Evolutionary conservation across 2,113 vertebrate genomes (phyloP), one percentile per base, ranked within the genome.

Genomic region (Rhinogobius similis): DNA sequence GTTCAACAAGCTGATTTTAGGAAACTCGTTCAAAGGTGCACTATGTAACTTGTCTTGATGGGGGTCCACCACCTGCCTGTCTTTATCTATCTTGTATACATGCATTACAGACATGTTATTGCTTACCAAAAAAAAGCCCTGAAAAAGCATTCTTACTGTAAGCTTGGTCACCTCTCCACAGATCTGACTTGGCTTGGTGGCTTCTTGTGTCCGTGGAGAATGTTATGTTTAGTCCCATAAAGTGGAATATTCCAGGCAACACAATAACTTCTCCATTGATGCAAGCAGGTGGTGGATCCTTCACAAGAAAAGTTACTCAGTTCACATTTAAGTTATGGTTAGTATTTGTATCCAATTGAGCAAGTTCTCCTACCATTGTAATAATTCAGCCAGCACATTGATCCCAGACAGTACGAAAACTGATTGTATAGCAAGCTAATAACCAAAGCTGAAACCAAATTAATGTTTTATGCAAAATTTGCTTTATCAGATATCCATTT

Each of bases 401-500:
- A 48, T 48, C 18, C 18, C 39, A 41, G 39, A 12, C 46, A 10
- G n/a, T 50, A n/a, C 20, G 21, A 50, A 50, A 21, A 50, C 23
- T 4, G 13, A 26, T 5, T 24, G 13, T 24, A 24, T 13, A 10
- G 48, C 6, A 52, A 21, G n/a, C 20, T 26, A 24, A 56, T 26
- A 27, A 5, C 53, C 53, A 26, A 58, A 58, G 55, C 26, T 58
- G 55, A 61, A 69, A 41, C 68, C 70, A 73, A 50, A n/a, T 50
- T 7, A 50, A 21, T 36, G 52, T n/a, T 72, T 62, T 53, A 76
- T 69, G 65, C 44, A 44, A 5, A 43, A 55, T 81, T 87, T 62
- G 68, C 79, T 78, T 80, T 69, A 86, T 85, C 76, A 82, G 74
- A 88, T 81, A 84, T 76, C 71, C 26, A 0, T 82, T 86, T 71